phyloP scores from a whole-genome alignment of 2,797 vertebrate genomes.

The Myotis vivesi region DNA sequence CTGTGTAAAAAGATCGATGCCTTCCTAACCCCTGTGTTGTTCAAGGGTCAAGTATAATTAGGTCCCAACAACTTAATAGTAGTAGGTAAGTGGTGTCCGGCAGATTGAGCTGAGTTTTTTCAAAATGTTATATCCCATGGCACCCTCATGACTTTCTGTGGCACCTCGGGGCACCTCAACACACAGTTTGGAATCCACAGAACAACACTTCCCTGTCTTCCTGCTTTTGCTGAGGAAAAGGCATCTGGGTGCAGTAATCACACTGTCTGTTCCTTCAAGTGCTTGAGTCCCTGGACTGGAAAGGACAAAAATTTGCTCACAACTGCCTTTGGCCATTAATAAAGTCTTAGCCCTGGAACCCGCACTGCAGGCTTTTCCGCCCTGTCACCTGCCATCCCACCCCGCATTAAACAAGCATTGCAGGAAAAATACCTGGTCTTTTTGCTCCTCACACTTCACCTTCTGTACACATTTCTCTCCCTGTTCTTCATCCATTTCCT shows the following conservation, averaged over 20 bases:
- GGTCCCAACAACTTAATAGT: background rate
- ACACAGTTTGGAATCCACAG: background rate
- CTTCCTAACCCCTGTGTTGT: background rate
- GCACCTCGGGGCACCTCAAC: background rate
- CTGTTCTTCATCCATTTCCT: background rate
- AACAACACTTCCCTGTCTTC: background rate
- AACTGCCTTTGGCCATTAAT: background rate
- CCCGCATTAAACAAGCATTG: background rate
- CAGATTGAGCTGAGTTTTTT: background rate
- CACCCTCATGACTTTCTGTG: background rate
- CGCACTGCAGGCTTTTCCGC: background rate
- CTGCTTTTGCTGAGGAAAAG: background rate
- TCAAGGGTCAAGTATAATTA: background rate
- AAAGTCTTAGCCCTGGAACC: too few species aligned
- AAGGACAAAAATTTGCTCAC: background rate
- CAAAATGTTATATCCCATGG: background rate
- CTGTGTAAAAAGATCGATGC: too few species aligned
- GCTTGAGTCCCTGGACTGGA: background rate
- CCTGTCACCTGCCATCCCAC: background rate
- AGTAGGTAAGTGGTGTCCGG: background rate
- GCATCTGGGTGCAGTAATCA: background rate
- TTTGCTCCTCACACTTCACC: background rate
- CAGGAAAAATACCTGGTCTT: background rate
- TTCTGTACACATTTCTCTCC: background rate
- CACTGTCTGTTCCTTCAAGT: background rate